These are phyloP conservation scores for Cosmopolites sordidus DNA, from an alignment of 2,888 invertebrate genomes.

Conservation along the genomic window DNA sequence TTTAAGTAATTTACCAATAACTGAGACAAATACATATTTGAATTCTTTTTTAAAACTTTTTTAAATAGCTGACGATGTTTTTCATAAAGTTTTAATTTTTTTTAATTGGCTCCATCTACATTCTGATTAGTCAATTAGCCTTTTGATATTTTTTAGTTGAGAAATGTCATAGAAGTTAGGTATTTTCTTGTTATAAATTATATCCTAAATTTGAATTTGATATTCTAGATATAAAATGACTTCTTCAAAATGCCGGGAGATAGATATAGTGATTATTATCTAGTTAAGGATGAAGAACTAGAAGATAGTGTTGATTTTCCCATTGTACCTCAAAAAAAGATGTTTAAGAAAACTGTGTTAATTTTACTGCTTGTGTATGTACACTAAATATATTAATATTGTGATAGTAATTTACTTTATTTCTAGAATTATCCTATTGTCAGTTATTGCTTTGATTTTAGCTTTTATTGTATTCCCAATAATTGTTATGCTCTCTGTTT, in stretches of 20 bases:
- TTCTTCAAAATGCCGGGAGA: constrained; percentile 14
- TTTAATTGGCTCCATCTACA: no score
- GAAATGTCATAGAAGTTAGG: no score
- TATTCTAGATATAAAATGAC: no score
- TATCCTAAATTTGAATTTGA: no score
- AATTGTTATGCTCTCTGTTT: constrained; percentile 65
- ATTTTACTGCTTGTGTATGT: constrained; percentile 17
- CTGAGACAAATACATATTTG: no score
- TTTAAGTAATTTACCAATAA: no score
- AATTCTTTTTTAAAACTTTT: no score
- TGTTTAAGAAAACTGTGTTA: constrained; percentile 15
- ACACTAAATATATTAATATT: neutral
- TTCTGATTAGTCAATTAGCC: no score
- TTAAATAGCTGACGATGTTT: no score
- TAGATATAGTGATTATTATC: constrained; percentile 30
- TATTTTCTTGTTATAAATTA: no score
- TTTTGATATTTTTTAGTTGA: no score
- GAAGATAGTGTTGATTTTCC: constrained; percentile 18
- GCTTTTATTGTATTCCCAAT: constrained; percentile 66
- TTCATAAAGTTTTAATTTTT: no score
- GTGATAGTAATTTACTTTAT: neutral
- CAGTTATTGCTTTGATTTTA: constrained; percentile 50
- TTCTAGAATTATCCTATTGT: constrained; percentile 28
- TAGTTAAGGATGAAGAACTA: constrained; percentile 28
- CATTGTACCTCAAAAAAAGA: constrained; percentile 17